These are phyloP conservation scores for Myotis daubentonii DNA, from an alignment of 2,797 vertebrate genomes.

Conservation along the genomic window DNA sequence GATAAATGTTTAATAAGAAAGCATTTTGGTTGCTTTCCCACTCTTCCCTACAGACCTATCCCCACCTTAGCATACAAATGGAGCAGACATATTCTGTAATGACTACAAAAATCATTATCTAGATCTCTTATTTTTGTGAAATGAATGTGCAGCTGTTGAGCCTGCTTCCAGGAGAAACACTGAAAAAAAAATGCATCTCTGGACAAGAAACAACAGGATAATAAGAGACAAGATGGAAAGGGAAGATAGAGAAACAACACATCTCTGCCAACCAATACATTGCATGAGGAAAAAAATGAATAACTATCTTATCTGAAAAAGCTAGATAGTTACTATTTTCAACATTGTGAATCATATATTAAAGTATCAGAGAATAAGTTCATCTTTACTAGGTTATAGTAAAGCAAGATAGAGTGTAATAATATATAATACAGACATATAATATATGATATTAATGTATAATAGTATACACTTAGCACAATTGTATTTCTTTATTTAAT, in stretches of 20 bases:
- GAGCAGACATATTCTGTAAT: not conserved
- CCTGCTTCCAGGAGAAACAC: not conserved
- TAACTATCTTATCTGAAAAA: not conserved
- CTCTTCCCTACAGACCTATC: not conserved
- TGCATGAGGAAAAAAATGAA: not conserved
- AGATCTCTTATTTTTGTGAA: constrained; percentile 22
- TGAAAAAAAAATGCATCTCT: not conserved
- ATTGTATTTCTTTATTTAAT: not conserved
- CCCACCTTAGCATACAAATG: not conserved
- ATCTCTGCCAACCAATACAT: not conserved
- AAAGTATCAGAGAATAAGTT: not conserved
- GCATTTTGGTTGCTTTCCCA: not conserved
- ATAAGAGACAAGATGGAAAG: not conserved
- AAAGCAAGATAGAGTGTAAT: not conserved
- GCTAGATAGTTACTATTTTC: not conserved
- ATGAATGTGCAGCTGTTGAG: not conserved
- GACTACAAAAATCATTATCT: constrained; percentile 3
- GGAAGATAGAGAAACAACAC: not conserved
- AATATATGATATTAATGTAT: not conserved
- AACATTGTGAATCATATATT: not conserved
- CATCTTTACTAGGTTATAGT: not conserved
- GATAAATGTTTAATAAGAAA: not conserved
- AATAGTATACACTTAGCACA: not conserved
- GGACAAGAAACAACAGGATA: not conserved
- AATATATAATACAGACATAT: not conserved